Evolutionary conservation across 1,140 invertebrate genomes (phyloP).

Genomic region (Lamellibrachia luymesi): DNA sequence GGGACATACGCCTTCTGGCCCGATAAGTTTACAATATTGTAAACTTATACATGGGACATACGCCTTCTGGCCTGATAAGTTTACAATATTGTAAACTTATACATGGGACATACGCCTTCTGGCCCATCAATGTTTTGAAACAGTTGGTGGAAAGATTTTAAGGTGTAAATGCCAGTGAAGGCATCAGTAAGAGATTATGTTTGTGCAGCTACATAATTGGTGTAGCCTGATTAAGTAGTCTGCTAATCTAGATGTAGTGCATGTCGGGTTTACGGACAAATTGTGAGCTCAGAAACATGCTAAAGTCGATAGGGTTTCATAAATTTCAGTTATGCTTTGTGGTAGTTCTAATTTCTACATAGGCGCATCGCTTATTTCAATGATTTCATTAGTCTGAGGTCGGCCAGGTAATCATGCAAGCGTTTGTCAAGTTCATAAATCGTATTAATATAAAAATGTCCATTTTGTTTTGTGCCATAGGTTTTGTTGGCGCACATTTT

Average conservation of each 20-base stretch:
- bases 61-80: neutral
- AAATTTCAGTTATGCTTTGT: neutral
- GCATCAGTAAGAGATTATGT: neutral
- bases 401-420: neutral
- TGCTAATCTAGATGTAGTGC: neutral
- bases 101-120: neutral
- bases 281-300: neutral
- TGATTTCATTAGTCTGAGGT: neutral
- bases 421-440: neutral
- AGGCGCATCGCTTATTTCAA: neutral
- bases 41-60: too few relatives aligned
- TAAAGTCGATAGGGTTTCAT: neutral
- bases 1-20: too few relatives aligned
- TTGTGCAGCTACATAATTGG: neutral
- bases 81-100: neutral
- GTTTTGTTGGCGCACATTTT: neutral
- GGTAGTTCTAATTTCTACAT: neutral
- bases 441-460: neutral
- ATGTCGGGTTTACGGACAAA: neutral
- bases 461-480: neutral
- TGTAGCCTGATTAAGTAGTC: neutral
- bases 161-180: neutral
- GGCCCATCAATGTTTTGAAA: neutral
- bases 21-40: neutral
- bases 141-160: neutral